Evolutionary conservation across 2,797 vertebrate species (phyloP).

Genomic region (Loriculus beryllinus): DNA sequence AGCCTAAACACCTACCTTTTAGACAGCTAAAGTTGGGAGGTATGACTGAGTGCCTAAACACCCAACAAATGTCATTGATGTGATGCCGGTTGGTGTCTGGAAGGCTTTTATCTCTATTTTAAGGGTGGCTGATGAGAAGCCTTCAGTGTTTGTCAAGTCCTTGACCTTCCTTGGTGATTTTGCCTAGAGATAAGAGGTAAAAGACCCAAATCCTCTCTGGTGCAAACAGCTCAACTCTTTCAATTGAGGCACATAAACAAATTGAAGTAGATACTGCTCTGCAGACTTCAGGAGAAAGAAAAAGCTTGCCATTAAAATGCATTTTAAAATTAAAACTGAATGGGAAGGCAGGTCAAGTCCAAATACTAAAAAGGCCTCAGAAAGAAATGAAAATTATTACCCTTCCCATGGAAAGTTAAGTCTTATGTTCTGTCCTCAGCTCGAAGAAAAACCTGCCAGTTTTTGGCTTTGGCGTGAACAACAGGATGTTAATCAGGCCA

Average conservation of each 20-base stretch:
- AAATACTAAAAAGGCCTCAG: neutral
- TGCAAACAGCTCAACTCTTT: neutral
- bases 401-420: neutral
- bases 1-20: slow-evolving; percentile 1
- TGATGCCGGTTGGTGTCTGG: slow-evolving; percentile 16
- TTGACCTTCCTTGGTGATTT: neutral
- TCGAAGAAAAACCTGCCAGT: neutral
- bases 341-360: neutral
- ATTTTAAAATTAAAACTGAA: neutral
- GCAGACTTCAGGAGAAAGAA: neutral
- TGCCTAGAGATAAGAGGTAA: neutral
- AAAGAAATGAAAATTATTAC: neutral
- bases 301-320: neutral
- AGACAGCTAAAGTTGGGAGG: neutral
- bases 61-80: neutral
- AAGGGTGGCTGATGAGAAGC: neutral
- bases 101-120: slow-evolving; percentile 15
- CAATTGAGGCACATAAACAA: rapidly evolving
- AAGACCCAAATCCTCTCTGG: neutral
- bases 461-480: neutral
- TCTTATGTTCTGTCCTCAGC: neutral
- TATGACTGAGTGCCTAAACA: neutral
- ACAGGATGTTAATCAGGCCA: neutral
- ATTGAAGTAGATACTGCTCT: neutral
- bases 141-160: neutral